A percentile compares a stretch with the other conserved stretches of the same genome.
Conservation (phyloP, 2,113 vertebrate genomes). For the Athene noctua region DNA sequence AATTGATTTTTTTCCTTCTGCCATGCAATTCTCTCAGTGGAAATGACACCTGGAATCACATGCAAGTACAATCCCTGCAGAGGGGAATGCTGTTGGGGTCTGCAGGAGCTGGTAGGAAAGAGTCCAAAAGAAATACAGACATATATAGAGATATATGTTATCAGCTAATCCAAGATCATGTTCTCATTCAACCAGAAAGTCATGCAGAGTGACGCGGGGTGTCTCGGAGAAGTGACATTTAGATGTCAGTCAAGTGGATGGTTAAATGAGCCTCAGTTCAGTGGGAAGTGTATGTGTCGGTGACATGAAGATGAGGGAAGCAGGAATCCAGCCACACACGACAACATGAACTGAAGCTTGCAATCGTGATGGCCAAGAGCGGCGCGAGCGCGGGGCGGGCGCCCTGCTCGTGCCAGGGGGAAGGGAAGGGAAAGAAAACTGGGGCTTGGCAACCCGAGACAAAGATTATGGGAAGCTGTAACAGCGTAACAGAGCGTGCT, state of each 20-base stretch:
- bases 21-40: constrained; percentile 4
- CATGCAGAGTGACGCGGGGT: neutral
- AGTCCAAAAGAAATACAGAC: constrained; percentile 1
- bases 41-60: neutral
- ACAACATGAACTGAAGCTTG: neutral
- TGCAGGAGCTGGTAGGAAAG: neutral
- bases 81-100: neutral
- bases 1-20: neutral
- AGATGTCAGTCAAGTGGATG: neutral
- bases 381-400: rapidly evolving
- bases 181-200: constrained; percentile 42
- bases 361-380: rapidly evolving
- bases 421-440: neutral
- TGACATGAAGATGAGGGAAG: neutral
- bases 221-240: neutral
- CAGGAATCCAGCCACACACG: neutral
- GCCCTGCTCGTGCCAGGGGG: neutral
- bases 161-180: constrained; percentile 52
- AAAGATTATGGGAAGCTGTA: neutral
- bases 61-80: constrained; percentile 20
- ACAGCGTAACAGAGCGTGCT: rapidly evolving
- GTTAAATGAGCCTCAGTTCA: neutral
- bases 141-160: neutral
- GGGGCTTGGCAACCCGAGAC: neutral
- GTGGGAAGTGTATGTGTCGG: neutral